These are phyloP conservation scores for Diphyllodes magnificus DNA, from an alignment of 2,113 vertebrate genomes.

Conservation along the genomic window DNA sequence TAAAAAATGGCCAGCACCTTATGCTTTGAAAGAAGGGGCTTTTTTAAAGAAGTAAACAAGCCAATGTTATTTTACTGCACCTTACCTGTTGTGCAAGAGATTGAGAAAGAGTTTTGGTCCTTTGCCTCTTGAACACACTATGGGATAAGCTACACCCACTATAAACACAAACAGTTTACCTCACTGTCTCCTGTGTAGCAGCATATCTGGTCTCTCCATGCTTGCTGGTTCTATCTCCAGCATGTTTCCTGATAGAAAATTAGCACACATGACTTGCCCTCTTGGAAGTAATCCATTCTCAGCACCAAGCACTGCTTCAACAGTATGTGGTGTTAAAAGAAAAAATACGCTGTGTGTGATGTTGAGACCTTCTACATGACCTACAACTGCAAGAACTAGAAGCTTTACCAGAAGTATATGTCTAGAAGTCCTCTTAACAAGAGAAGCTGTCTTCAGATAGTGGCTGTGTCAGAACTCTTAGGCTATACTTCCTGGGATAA, in stretches of 20 bases:
- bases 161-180: background rate
- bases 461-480: background rate
- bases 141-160: background rate
- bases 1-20: background rate
- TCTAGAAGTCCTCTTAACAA: conserved; percentile 14
- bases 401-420: background rate
- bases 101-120: background rate
- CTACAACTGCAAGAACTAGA: conserved; percentile 28
- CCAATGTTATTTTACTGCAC: background rate
- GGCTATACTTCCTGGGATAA: background rate
- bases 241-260: conserved; percentile 3
- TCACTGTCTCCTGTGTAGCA: background rate
- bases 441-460: background rate
- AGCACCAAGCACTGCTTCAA: background rate
- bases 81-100: background rate
- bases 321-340: background rate
- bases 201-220: conserved; percentile 4
- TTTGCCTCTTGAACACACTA: background rate
- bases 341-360: background rate
- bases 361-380: background rate
- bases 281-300: background rate
- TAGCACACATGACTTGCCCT: conserved; percentile 4
- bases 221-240: conserved; percentile 34
- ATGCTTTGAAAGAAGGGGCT: background rate
- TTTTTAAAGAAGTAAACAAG: background rate